A percentile compares a stretch with the other conserved stretches of the same genome.
Conservation (phyloP, 2,888 invertebrate species). For the Drosophila niveifrons region DNA sequence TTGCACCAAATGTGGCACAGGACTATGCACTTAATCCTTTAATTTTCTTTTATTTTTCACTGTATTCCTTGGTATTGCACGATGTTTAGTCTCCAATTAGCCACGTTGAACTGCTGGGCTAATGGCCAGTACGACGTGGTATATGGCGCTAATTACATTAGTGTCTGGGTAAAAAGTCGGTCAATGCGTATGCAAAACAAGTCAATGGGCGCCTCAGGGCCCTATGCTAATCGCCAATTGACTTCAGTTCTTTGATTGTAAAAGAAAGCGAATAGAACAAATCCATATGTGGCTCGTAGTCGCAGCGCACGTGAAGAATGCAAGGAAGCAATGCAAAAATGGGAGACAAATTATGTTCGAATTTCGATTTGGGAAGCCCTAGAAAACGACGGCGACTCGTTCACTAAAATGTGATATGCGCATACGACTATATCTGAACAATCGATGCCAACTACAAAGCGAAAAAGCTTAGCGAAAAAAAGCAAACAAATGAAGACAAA, state of each 20-base stretch:
- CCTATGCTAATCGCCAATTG: constrained; percentile 68
- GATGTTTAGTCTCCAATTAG: constrained; percentile 82
- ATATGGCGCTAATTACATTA: constrained; percentile 85
- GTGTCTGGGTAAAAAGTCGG: constrained; percentile 69
- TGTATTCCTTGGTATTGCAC: constrained; percentile 45
- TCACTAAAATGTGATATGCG: constrained; percentile 37
- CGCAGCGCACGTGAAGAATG: constrained; percentile 56
- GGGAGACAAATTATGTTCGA: constrained; percentile 65
- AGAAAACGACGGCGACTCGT: constrained; percentile 40
- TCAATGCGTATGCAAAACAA: constrained; percentile 72
- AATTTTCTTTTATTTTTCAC: constrained; percentile 16
- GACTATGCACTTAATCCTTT: constrained; percentile 57
- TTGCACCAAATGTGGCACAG: constrained; percentile 22
- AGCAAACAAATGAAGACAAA: too few relatives aligned
- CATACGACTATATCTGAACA: constrained; percentile 1
- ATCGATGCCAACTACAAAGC: not conserved
- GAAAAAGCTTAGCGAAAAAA: too few relatives aligned
- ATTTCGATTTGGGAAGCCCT: constrained; percentile 71
- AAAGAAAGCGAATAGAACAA: constrained; percentile 9
- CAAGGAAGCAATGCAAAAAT: constrained; percentile 43
- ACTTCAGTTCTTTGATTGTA: constrained; percentile 55
- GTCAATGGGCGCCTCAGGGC: constrained; percentile 67
- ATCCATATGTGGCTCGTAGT: not conserved
- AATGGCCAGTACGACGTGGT: constrained; percentile 62
- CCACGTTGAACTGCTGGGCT: constrained; percentile 81